Percentiles rank a stretch among this genome's conserved stretches.
These are phyloP conservation scores for Melanotaenia duboulayi DNA, from an alignment of 2,113 vertebrate species.

Conservation along the genomic window DNA sequence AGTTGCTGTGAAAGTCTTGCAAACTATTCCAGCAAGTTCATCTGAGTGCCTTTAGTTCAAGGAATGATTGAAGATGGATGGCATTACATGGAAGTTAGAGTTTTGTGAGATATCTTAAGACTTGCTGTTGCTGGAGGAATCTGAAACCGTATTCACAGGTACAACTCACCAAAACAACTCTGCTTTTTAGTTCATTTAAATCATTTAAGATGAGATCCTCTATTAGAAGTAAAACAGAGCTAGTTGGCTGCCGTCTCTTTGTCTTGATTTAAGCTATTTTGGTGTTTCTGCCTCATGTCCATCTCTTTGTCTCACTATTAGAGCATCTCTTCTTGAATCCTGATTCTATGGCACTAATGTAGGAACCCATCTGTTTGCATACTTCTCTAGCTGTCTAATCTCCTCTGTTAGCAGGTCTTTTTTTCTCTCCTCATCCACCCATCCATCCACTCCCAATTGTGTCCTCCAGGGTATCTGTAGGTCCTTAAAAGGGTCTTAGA, in stretches of 20 bases:
- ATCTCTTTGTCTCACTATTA: conserved; percentile 20
- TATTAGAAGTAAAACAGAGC: background rate
- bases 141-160: background rate
- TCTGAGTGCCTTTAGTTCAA: background rate
- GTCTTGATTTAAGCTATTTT: background rate
- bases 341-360: conserved; percentile 23
- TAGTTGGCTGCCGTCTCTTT: background rate
- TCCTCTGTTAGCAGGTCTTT: conserved; percentile 55
- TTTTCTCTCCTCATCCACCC: conserved; percentile 15
- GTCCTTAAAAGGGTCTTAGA: conserved; percentile 69
- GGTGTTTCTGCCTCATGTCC: background rate
- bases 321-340: conserved; percentile 5
- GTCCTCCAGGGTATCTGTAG: conserved; percentile 37
- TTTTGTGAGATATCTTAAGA: conserved; percentile 1
- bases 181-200: background rate
- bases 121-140: background rate
- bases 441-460: conserved; percentile 39
- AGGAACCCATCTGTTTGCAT: conserved; percentile 59
- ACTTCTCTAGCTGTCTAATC: conserved; percentile 62
- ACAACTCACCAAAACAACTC: accelerated
- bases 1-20: background rate
- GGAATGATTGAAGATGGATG: background rate
- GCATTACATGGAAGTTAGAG: background rate
- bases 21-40: conserved; percentile 8
- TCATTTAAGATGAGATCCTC: background rate